Evolutionary conservation across 2,797 vertebrate genomes (phyloP).

Genomic region (Cephalopachus bancanus): DNA sequence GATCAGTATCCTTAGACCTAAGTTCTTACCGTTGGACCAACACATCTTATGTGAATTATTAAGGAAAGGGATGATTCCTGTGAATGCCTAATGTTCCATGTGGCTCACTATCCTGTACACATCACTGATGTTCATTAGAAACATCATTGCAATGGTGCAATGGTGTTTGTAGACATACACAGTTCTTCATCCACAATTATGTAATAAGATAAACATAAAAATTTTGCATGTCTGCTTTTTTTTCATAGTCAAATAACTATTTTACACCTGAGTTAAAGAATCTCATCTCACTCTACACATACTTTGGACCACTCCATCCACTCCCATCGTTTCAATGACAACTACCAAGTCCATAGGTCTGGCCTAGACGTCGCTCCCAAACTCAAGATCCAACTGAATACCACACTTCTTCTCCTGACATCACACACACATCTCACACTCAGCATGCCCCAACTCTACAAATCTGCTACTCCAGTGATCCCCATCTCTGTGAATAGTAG

Average conservation of each 20-base stretch:
- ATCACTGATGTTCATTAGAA: not conserved
- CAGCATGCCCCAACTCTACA: not conserved
- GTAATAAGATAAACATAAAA: not conserved
- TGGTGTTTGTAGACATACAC: not conserved
- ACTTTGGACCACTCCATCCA: not conserved
- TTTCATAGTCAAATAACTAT: not conserved
- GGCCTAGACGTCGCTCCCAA: not conserved
- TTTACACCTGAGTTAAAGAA: not conserved
- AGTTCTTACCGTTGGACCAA: not conserved
- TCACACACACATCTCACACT: not conserved
- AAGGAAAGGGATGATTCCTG: not conserved
- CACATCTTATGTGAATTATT: not conserved
- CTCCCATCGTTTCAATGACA: not conserved
- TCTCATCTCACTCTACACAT: not conserved
- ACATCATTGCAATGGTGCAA: not conserved
- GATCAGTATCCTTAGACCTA: not conserved
- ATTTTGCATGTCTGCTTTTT: not conserved
- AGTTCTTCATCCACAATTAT: not conserved
- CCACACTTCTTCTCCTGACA: not conserved
- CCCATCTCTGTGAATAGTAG: not conserved
- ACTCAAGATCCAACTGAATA: not conserved
- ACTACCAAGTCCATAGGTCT: not conserved
- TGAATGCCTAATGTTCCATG: not conserved
- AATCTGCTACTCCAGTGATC: not conserved
- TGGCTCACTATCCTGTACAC: no score